Base-by-base conservation (phyloP, 2,797 vertebrate genomes). In the Falco concolor region DNA sequence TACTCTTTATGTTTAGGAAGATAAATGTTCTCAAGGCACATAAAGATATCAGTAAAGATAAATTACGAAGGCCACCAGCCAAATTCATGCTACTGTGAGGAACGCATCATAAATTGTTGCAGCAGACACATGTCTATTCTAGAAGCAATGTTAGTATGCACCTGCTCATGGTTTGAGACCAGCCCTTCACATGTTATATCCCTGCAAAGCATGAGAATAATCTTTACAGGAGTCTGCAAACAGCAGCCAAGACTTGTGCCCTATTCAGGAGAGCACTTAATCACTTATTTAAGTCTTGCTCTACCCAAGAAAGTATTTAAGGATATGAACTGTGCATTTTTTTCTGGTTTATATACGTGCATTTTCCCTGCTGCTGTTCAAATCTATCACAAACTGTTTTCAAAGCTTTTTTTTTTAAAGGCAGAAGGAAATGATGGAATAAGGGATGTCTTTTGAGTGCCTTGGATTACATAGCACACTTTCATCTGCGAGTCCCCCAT, bases 41-140 rank as follows among this genome's bases (percentile, higher is more conserved):
- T 75, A 78, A 72, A n/a, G 88, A 52, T 96, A 97, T 92, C 89
- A 84, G 82, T 72, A 88, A 89, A 94, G 96, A 96, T 95, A 93
- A 95, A 97, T 96, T 78, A 74, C 65, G 40, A 92, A 92, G 67
- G 70, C 80, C 84, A 90, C 73, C 54, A 80, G 88, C 67, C 79
- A 89, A 34, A 68, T 67, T 57, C 40, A 5, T 22, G 81, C 91
- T 96, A 82, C 92, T 42, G 81, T 65, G 85, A 81, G 87, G 60
- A 74, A 64, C 2, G 20, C 34, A 25, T 30, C 64, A 5, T 80
- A 59, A 94, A 89, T 93, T 0, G 4, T 34, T 36, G 78, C 70
- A 69, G 81, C 84, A 92, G 79, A 28, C 69, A 28, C 10, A 3
- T 4, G 18, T 53, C 77, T 89, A 13, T 81, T 40, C 52, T 6